These are phyloP conservation scores for Phymorhynchus buccinoides DNA, from an alignment of 1,140 invertebrate genomes.

Conservation along the genomic window DNA sequence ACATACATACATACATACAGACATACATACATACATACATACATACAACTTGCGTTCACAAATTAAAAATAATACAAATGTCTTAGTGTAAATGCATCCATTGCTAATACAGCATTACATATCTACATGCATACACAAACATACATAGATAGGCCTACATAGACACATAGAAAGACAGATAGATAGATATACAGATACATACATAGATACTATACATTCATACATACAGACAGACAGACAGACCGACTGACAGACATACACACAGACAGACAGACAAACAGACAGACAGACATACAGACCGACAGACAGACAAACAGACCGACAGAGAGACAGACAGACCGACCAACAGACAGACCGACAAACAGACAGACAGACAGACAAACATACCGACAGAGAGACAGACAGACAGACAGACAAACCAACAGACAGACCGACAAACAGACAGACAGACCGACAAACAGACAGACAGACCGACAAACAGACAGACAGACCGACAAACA, in stretches of 20 bases:
- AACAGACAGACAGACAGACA: neutral
- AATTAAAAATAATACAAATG: too few relatives aligned
- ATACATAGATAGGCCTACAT: neutral
- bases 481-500: neutral
- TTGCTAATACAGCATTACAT: too few relatives aligned
- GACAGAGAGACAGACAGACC: neutral
- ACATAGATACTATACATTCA: too few relatives aligned
- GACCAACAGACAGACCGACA: neutral
- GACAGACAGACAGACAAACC: neutral
- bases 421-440: neutral
- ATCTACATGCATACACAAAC: neutral
- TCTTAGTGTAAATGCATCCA: too few relatives aligned
- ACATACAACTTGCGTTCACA: too few relatives aligned
- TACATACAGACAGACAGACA: neutral
- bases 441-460: neutral
- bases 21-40: neutral
- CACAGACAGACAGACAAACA: neutral
- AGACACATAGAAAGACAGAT: neutral
- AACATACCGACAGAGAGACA: neutral
- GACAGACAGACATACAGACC: neutral
- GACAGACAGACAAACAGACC: neutral
- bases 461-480: neutral
- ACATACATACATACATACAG: neutral
- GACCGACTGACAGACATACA: neutral
- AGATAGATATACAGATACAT: neutral